phyloP scores from a whole-genome alignment of 2,113 vertebrate genomes.

The Sprattus sprattus region DNA sequence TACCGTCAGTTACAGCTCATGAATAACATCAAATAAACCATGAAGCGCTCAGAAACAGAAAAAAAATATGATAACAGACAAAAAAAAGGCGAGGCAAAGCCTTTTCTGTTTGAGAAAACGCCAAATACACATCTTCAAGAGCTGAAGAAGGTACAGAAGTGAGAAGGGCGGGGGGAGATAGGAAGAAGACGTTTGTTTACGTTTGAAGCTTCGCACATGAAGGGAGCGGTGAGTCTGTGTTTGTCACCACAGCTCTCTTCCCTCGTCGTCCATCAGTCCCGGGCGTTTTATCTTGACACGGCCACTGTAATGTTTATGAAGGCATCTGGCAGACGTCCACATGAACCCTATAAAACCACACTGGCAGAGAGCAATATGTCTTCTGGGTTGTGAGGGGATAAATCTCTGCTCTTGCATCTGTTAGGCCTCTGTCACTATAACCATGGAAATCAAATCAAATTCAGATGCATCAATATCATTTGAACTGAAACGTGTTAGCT shows the following conservation, averaged over 20 bases:
- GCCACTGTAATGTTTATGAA: conserved; percentile 15
- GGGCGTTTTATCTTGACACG: neutral
- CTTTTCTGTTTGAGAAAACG: conserved; percentile 63
- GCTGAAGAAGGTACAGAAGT: conserved; percentile 50
- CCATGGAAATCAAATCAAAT: conserved; percentile 18
- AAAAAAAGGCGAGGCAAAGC: conserved; percentile 56
- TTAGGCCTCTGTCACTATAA: neutral
- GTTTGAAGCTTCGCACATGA: neutral
- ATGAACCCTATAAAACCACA: conserved; percentile 15
- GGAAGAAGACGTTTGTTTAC: neutral
- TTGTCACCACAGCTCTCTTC: neutral
- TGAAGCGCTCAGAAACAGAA: conserved; percentile 67
- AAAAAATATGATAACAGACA: conserved; percentile 66
- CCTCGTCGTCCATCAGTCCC: neutral
- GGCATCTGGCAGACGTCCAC: conserved; percentile 10
- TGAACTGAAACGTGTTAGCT: neutral
- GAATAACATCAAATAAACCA: conserved; percentile 73
- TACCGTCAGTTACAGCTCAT: conserved; percentile 70
- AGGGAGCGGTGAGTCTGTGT: neutral
- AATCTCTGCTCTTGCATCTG: neutral
- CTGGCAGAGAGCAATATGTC: conserved; percentile 13
- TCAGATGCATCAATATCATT: conserved; percentile 11
- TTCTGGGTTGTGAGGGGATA: neutral
- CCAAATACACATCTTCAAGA: conserved; percentile 52
- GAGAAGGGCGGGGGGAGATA: neutral